A percentile compares a stretch with the other conserved stretches of the same genome.
Evolutionary conservation across 2,797 vertebrate genomes (phyloP).

Genomic region (Ataeniobius toweri): DNA sequence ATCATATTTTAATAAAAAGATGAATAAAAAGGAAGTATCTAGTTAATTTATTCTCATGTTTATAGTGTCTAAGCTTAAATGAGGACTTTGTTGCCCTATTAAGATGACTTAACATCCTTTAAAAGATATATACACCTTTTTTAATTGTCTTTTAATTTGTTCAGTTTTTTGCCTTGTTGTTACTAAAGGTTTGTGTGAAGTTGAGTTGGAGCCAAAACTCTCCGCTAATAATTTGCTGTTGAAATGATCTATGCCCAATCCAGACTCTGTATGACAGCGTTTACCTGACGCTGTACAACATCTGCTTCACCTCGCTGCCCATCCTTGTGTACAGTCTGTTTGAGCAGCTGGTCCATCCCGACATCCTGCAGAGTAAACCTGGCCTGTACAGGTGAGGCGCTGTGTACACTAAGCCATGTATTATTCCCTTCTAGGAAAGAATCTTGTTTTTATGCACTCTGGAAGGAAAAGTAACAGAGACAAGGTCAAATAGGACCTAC

Average conservation of each 20-base stretch:
- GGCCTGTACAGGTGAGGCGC: conserved; percentile 89
- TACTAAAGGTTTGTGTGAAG: not conserved
- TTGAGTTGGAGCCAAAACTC: not conserved
- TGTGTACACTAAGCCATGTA: not conserved
- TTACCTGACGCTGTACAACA: conserved; percentile 99
- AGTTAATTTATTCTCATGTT: not conserved
- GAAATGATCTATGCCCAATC: conserved; percentile 41
- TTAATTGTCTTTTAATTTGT: not conserved
- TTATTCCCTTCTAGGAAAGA: not conserved
- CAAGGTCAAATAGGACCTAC: not conserved
- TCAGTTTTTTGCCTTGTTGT: not conserved
- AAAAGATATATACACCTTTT: not conserved
- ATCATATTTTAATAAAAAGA: not conserved
- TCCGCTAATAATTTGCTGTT: conserved; percentile 24
- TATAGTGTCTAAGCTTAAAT: not conserved
- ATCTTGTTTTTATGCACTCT: not conserved
- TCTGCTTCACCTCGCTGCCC: conserved; percentile 99
- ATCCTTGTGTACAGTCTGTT: conserved; percentile 97
- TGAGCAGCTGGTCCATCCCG: conserved; percentile 96
- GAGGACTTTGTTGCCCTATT: not conserved
- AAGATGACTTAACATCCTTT: too few relatives aligned
- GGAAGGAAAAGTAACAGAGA: not conserved
- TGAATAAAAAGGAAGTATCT: not conserved
- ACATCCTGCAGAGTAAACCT: conserved; percentile 92
- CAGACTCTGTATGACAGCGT: conserved; percentile 98